phyloP scores from a whole-genome alignment of 2,113 vertebrate genomes.

The Neomonachus schauinslandi region DNA sequence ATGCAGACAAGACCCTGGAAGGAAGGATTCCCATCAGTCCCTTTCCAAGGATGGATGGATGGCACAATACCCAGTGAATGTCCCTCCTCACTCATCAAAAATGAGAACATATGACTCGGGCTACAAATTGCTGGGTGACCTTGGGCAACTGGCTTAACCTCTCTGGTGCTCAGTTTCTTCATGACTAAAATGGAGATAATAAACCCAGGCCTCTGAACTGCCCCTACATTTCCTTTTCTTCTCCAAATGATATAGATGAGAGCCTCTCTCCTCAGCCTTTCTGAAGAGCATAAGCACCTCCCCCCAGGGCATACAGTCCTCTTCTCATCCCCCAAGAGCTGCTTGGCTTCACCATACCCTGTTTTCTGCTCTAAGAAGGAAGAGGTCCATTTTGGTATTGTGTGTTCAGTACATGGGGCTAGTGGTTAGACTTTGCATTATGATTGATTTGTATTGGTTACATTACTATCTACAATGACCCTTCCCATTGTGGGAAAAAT shows the following conservation, averaged over 20 bases:
- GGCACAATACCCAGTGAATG: neutral
- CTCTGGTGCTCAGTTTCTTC: neutral
- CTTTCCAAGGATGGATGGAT: neutral
- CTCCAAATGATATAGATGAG: neutral
- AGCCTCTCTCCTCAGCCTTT: neutral
- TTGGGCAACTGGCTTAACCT: neutral
- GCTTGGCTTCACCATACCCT: neutral
- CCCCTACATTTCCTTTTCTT: neutral
- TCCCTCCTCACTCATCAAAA: neutral
- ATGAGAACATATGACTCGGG: neutral
- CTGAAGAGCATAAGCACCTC: neutral
- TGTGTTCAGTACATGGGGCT: neutral
- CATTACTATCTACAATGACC: neutral
- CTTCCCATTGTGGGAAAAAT: neutral
- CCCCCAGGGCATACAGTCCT: accelerated
- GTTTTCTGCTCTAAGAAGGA: neutral
- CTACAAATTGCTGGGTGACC: neutral
- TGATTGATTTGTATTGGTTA: neutral
- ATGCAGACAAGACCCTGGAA: neutral
- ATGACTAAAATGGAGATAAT: neutral
- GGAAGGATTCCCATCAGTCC: neutral
- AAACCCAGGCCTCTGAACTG: neutral
- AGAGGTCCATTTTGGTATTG: neutral
- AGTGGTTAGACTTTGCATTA: neutral
- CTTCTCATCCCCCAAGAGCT: neutral